phyloP scores from a whole-genome alignment of 2,113 vertebrate genomes.

The Pterocles burchelli region DNA sequence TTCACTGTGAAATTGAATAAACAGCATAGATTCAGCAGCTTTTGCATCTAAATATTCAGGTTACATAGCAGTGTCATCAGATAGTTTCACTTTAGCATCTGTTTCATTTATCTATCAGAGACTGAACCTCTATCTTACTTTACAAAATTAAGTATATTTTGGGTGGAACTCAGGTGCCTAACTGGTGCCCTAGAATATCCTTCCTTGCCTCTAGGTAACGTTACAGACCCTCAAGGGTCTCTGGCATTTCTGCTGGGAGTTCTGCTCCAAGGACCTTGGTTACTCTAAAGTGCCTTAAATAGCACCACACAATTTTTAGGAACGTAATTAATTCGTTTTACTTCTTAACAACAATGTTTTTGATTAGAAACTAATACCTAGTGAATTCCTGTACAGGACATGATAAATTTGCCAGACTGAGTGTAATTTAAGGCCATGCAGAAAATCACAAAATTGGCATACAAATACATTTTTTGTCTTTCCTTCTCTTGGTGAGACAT shows the following conservation, averaged over 20 bases:
- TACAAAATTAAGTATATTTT: neutral
- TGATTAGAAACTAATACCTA: neutral
- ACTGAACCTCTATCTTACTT: neutral
- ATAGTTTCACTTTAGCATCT: neutral
- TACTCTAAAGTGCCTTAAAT: neutral
- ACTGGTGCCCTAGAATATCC: neutral
- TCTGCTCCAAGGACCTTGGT: neutral
- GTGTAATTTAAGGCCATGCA: neutral
- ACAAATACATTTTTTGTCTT: neutral
- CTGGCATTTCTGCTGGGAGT: neutral
- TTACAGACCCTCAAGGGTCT: neutral
- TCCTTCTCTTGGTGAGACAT: neutral
- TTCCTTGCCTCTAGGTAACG: neutral
- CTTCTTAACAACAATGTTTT: neutral
- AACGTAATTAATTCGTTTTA: neutral
- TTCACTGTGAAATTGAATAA: neutral
- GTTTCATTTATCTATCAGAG: neutral
- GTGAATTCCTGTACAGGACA: neutral
- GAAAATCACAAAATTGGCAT: neutral
- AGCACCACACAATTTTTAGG: neutral
- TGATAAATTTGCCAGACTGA: neutral
- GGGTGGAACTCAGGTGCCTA: neutral
- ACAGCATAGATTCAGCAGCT: neutral
- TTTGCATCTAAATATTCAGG: neutral
- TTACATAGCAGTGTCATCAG: neutral